These are phyloP conservation scores for Siniperca knerii DNA, from an alignment of 2,113 vertebrate species.

Conservation along the genomic window DNA sequence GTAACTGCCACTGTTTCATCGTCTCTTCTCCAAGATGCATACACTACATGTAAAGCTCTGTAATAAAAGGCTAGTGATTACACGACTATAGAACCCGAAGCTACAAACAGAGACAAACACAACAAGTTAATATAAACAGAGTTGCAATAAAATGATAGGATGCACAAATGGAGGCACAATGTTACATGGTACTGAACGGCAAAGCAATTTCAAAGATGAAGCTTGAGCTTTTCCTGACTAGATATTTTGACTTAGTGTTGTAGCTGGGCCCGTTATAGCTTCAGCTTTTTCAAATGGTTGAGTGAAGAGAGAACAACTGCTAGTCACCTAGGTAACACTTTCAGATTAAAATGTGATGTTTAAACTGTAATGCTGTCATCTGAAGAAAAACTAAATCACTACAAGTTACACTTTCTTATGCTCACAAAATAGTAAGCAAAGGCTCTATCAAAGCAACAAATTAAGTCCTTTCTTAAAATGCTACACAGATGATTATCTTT, in stretches of 20 bases:
- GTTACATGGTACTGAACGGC: neutral
- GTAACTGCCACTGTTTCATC: constrained; percentile 58
- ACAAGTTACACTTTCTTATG: neutral
- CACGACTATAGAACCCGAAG: neutral
- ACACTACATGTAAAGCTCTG: constrained; percentile 70
- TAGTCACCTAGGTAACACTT: constrained; percentile 12
- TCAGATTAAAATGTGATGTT: constrained; percentile 6
- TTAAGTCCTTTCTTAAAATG: neutral
- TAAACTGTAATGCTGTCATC: neutral
- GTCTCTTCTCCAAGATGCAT: constrained; percentile 57
- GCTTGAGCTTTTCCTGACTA: constrained; percentile 1
- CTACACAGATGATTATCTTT: neutral
- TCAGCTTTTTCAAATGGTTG: constrained; percentile 22
- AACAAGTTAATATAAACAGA: neutral
- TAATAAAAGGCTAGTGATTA: constrained; percentile 84
- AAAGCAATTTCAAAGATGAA: constrained; percentile 40
- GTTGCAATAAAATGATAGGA: neutral
- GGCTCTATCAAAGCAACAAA: constrained; percentile 15
- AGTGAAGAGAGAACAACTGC: constrained; percentile 38
- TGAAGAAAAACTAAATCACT: neutral
- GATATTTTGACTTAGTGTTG: constrained; percentile 13
- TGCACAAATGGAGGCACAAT: neutral
- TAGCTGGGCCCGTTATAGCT: neutral
- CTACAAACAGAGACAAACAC: constrained; percentile 6
- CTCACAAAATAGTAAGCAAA: neutral